Conservation (phyloP, 2,113 vertebrate genomes). For the Spilogale gracilis region DNA sequence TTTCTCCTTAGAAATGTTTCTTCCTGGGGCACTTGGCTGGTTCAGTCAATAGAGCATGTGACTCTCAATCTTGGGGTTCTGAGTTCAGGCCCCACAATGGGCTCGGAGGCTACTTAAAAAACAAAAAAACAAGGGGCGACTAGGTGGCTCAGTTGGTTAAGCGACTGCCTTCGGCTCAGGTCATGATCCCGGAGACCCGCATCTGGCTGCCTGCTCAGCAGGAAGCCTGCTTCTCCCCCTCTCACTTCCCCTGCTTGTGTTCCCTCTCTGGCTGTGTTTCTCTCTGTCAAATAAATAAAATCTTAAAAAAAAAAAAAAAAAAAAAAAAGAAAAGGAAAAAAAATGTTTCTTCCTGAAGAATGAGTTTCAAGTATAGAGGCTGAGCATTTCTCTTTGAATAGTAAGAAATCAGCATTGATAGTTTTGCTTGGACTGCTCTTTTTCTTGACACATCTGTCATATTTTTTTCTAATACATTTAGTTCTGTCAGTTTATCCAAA, state of each 20-base stretch:
- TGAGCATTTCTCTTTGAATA: constrained; percentile 44
- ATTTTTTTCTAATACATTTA: constrained; percentile 15
- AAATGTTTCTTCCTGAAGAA: neutral
- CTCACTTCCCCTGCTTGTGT: too few relatives aligned
- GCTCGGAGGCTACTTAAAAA: neutral
- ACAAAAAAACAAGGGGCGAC: neutral
- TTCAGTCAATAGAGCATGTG: neutral
- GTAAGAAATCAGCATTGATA: neutral
- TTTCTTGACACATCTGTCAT: neutral
- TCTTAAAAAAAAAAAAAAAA: neutral
- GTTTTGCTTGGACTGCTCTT: neutral
- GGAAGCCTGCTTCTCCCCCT: too few relatives aligned
- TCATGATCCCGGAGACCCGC: too few relatives aligned
- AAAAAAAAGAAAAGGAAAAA: neutral
- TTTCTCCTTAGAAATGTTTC: neutral
- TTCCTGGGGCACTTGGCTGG: neutral
- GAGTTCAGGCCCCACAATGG: neutral
- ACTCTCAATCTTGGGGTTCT: neutral
- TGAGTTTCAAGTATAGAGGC: neutral
- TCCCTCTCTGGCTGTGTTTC: too few relatives aligned
- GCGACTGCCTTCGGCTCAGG: too few relatives aligned
- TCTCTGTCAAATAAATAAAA: too few relatives aligned
- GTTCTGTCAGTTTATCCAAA: neutral
- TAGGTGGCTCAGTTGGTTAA: too few relatives aligned
- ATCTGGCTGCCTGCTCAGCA: too few relatives aligned